A percentile compares a stretch with the other conserved stretches of the same genome.
These are phyloP conservation scores for Magallana angulata DNA, from an alignment of 1,140 invertebrate genomes.

Conservation along the genomic window DNA sequence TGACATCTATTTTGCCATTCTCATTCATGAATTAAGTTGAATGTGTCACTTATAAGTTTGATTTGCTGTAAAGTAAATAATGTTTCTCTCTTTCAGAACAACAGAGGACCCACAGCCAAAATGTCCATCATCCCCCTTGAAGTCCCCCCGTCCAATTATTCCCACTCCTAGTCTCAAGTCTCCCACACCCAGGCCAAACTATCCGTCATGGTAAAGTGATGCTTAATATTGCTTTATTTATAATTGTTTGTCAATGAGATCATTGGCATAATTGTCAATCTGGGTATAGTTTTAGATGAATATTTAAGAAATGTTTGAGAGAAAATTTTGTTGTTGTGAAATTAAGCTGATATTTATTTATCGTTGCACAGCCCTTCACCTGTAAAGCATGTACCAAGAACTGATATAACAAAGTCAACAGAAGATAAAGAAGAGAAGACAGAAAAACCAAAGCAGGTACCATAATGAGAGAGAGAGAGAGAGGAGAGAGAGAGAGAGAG, in stretches of 20 bases:
- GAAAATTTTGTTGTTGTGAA: too few relatives aligned
- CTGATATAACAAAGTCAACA: background rate
- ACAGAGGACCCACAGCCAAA: background rate
- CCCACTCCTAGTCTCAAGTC: background rate
- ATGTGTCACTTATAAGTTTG: too few relatives aligned
- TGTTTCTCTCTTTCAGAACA: background rate
- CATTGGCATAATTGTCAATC: too few relatives aligned
- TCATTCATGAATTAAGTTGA: too few relatives aligned
- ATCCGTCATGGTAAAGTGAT: background rate
- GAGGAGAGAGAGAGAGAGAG: background rate
- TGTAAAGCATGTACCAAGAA: conserved; percentile 5
- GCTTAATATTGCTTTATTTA: too few relatives aligned
- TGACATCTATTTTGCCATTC: too few relatives aligned
- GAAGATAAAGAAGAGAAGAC: conserved; percentile 1
- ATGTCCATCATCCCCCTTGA: background rate
- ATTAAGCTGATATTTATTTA: background rate
- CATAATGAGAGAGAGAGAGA: background rate
- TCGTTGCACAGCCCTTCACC: background rate
- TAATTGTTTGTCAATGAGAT: too few relatives aligned
- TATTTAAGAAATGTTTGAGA: too few relatives aligned
- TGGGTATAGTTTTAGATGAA: too few relatives aligned
- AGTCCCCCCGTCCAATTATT: conserved; percentile 2
- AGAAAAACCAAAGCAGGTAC: background rate
- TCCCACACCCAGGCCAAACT: background rate
- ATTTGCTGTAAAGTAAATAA: too few relatives aligned